Evolutionary conservation across 2,113 vertebrate genomes (phyloP), one percentile per base, ranked within the genome.

Genomic region (Ancistrus triradiatus): DNA sequence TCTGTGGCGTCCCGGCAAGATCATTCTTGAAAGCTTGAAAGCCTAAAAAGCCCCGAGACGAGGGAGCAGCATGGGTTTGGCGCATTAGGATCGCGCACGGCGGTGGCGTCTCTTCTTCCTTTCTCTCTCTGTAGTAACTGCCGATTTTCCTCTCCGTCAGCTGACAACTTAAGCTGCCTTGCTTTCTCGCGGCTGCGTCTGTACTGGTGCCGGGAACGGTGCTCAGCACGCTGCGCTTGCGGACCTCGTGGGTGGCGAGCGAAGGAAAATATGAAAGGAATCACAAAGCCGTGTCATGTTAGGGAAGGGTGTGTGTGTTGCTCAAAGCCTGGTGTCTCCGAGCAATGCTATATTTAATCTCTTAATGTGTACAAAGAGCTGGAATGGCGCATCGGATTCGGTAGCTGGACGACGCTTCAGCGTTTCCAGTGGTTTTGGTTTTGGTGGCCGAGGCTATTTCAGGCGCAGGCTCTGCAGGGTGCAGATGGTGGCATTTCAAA

Each of bases 201-300:
- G 70, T 79, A 77, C 21, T 35, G 31, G 55, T 25, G 78, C 73
- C 79, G 79, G 51, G 70, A 75, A 68, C n/a, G 55, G 42, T 81
- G 72, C 81, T 75, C 82, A 73, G 59, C 76, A 73, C 78, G 78
- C 81, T 85, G 84, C 83, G 78, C 76, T 76, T 78, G 75, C 87
- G 84, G 87, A 89, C 86, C 87, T 91, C 84, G 81, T 74, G 77
- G 13, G 38, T 37, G 14, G 21, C 15, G 50, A 69, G 33, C 13
- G 44, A 53, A 59, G 44, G 19, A 37, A 14, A 65, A 47, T 6
- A 31, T 31, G 43, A 56, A 33, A 31, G 61, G 64, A 70, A 9
- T 18, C 28, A 59, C 42, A 52, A 60, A 46, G 4, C 8, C 13
- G 61, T 43, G 35, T 7, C 1, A 22, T 28, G 10, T 33, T 24